Evolutionary conservation across 2,113 vertebrate species (phyloP).

Genomic region (Apistogramma diplotaenia): DNA sequence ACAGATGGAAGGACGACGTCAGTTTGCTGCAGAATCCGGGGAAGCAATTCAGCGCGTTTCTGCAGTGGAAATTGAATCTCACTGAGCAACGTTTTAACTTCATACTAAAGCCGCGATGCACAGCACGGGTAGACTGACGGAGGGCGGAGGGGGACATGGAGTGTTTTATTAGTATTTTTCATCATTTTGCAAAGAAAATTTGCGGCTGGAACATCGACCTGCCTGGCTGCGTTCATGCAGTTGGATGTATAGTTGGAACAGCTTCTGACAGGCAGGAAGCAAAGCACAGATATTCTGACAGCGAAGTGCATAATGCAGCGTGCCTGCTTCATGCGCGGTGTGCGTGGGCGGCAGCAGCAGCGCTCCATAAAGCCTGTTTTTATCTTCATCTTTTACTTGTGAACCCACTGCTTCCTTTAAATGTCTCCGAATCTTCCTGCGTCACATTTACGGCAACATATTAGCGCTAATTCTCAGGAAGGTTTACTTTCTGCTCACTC

Average conservation of each 20-base stretch:
- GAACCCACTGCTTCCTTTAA: not conserved
- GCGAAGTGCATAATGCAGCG: not conserved
- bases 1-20: too few relatives aligned
- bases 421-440: not conserved
- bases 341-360: conserved; percentile 7
- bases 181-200: not conserved
- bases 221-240: not conserved
- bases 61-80: too few relatives aligned
- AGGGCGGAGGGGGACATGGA: not conserved
- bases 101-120: not conserved
- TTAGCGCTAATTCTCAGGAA: conserved; percentile 11
- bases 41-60: too few relatives aligned
- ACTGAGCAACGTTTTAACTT: too few relatives aligned
- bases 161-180: not conserved
- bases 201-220: not conserved
- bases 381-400: not conserved
- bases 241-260: not conserved
- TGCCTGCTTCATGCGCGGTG: not conserved
- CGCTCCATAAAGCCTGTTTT: not conserved
- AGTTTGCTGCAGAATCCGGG: too few relatives aligned
- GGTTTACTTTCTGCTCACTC: not conserved
- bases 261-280: not conserved
- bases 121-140: not conserved
- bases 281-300: not conserved
- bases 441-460: conserved; percentile 11